Evolutionary conservation across 2,113 vertebrate species (phyloP), one percentile per base, ranked within the genome.

Genomic region (Theropithecus gelada): DNA sequence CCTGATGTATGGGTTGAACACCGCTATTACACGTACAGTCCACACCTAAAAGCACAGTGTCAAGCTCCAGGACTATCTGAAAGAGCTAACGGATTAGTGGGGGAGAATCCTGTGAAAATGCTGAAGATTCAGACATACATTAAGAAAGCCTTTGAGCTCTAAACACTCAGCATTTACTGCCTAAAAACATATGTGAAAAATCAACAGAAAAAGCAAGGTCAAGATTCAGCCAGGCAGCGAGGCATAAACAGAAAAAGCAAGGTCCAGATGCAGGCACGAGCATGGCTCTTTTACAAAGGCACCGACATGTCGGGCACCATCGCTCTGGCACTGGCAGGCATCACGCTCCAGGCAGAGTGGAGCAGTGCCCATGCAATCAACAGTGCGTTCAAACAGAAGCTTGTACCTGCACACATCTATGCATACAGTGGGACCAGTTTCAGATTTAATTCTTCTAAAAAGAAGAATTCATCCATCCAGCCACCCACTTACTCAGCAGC

Each of bases 291-390:
- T 72, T 1, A 17, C 11, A 35, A 3, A 57, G 90, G 45, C 85
- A 6, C 73, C n/a, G 1, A 5, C 10, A 4, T 16, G 25, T 61
- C 11, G 5, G 59, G 25, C 59, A 61, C 12, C 61, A 32, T 64
- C 27, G 27, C 61, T 6, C 35, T 17, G 45, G 30, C n/a, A 14
- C 5, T 0, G 52, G 59, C 86, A 50, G 55, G 50, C 11, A 2
- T 8, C 9, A 8, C 11, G 5, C 1, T 23, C 6, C 0, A 50
- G 48, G 45, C 23, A 10, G 52, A 8, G 27, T 0, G 12, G 23
- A 8, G 25, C 17, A 8, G 13, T 6, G 1, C 17, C 66, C 45
- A 14, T 0, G 0, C 17, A 45, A 8, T 30, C 9, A 48, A 23
- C 25, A 16, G 0, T 6, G 40, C n/a, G 20, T 35, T 82, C 59